Evolutionary conservation across 1,140 invertebrate species (phyloP), one percentile per base, ranked within the genome.

Genomic region (Atta colombica): DNA sequence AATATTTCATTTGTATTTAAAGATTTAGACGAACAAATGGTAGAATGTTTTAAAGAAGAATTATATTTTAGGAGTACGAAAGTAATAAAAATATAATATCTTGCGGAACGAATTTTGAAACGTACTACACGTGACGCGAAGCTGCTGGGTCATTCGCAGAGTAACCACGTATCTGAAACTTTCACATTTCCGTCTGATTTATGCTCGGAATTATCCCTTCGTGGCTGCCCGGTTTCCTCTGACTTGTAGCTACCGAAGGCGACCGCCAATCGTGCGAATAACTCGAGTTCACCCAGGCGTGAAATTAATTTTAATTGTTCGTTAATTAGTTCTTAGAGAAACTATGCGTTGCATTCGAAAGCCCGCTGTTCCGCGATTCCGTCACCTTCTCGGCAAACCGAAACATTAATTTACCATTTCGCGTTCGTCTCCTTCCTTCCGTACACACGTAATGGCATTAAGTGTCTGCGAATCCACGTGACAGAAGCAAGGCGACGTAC

Each of bases 281-380:
- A 89, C 89, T 92, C 71, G 25, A 55, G 80, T 81, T 85, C 74
- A 65, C 61, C 66, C 65, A 25, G 39, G 86, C 77, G 88, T 92
- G 88, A 92, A 92, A 93, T 93, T 92, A 91, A 93, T 92, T 93
- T 92, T 91, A 91, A 92, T 92, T 89, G 92, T 91, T 91, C 87
- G 86, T 92, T 92, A 91, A 90, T 93, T 90, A 90, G 91, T 93
- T 92, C 60, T 60, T 45, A 75, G 55, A 28, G 28, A 65, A 89
- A 89, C 89, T 89, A 90, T 89, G 85, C 77, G 85, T 51, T 31
- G 39, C 75, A 72, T 60, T 63, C 28, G 68, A 58, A 61, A 60
- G 49, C 53, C 45, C 3, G 51, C 55, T 49, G 39, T 31, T 55
- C 25, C 66, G 35, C 69, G 39, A 74, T 60, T 78, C 58, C 31